Evolutionary conservation across 2,797 vertebrate species (phyloP), one percentile per base, ranked within the genome.

Genomic region (Neostethus bicornis): DNA sequence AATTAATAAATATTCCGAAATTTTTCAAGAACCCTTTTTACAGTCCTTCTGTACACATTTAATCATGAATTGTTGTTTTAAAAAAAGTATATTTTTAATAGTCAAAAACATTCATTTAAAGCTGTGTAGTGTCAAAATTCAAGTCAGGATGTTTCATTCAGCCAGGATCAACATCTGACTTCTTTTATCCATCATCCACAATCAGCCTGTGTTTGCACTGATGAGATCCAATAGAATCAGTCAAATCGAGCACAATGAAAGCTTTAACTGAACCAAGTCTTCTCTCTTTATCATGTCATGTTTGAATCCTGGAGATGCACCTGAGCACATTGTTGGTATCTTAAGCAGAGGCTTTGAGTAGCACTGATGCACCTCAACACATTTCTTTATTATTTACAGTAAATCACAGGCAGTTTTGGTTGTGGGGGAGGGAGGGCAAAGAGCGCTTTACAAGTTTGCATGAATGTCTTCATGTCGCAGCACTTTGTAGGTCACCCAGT

Each of bases 401-500:
- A 73, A 75, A 66, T 84, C 68, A 84, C 82, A 85, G 87, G 85
- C 86, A 87, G 86, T 90, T 90, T 87, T 77, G 81, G 79, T 87
- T 87, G 49, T 29, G 70, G 3, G 4, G 37, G n/a, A 34, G 34
- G 7, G 26, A 34, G 59, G 34, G 51, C 50, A 57, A 31, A 50
- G 24, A 35, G 67, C 23, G 1, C 32, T 35, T 90, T 93, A 96
- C 86, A 94, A 92, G 79, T 90, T 86, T 10, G 87, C 74, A 70
- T 95, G 95, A 79, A 95, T 92, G 78, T 96, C 95, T 86, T 96
- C 94, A 0, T 94, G 93, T 76, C 84, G 88, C 83, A 97, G 89
- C 75, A 98, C 95, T 93, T 97, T 96, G 81, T 96, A 96, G 66
- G 95, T 83, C n/a, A 97, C 70, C 96, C 96, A 97, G 88, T 97